A percentile compares a stretch with the other conserved stretches of the same genome.
Evolutionary conservation across 2,888 invertebrate genomes (phyloP).

Genomic region (Oligia fasciuncula): DNA sequence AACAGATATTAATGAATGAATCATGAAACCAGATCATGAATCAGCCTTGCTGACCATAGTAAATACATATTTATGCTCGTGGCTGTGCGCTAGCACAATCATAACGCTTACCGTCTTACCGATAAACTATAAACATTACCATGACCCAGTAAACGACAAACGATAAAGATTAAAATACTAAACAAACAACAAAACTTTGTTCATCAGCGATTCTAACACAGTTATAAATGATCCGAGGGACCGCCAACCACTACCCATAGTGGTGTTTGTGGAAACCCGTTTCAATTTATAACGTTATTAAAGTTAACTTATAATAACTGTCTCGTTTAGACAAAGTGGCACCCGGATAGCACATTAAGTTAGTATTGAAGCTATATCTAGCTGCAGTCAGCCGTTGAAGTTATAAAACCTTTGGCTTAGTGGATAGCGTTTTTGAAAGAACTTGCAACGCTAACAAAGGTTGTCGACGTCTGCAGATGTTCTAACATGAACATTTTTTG

Average conservation of each 20-base stretch:
- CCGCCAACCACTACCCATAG: conserved; percentile 31
- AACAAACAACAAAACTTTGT: conserved; percentile 20
- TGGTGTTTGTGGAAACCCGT: conserved; percentile 51
- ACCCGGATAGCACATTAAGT: conserved; percentile 33
- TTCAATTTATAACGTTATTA: conserved; percentile 60
- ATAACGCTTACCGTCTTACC: background rate
- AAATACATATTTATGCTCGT: background rate
- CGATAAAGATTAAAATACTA: conserved; percentile 35
- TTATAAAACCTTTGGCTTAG: conserved; percentile 4
- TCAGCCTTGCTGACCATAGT: background rate
- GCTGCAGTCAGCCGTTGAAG: conserved; percentile 1
- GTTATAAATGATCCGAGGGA: conserved; percentile 31
- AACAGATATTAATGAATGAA: too few relatives aligned
- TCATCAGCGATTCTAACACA: conserved; percentile 31
- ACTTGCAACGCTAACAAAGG: background rate
- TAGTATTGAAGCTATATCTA: conserved; percentile 42
- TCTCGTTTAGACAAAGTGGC: conserved; percentile 47
- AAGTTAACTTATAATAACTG: conserved; percentile 55
- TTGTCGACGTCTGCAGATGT: background rate
- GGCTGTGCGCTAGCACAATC: background rate
- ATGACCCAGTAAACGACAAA: conserved; percentile 34
- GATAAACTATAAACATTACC: conserved; percentile 10
- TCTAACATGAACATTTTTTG: background rate
- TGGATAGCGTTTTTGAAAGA: background rate
- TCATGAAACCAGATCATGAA: background rate